A percentile compares a stretch with the other conserved stretches of the same genome.
Conservation (phyloP, 2,113 vertebrate species). For the Anguilla rostrata region DNA sequence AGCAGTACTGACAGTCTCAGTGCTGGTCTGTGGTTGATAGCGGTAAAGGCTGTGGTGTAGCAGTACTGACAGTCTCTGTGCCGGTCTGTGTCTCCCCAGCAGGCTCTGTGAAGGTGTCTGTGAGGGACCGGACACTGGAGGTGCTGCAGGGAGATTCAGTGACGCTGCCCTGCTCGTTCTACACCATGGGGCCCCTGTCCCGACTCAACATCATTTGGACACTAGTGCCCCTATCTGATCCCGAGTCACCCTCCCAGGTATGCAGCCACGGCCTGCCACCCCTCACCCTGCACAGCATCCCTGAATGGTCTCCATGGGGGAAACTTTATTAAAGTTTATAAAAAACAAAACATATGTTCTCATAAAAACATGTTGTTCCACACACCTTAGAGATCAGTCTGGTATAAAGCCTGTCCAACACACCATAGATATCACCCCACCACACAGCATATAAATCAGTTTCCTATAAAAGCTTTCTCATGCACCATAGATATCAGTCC, state of each 20-base stretch:
- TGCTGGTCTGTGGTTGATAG: not conserved
- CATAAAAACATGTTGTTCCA: not conserved
- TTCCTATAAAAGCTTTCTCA: no score
- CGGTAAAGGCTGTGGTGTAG: not conserved
- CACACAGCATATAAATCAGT: no score
- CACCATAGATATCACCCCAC: no score
- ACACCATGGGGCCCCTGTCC: constrained; percentile 64
- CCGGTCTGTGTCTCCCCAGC: not conserved
- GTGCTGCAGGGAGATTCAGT: constrained; percentile 66
- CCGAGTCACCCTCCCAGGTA: constrained; percentile 70
- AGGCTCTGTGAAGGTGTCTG: constrained; percentile 65
- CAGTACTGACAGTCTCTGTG: not conserved
- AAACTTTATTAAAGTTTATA: no score
- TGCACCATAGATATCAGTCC: not conserved
- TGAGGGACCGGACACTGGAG: constrained; percentile 64
- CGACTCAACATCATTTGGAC: constrained; percentile 81
- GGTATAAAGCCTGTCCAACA: no score
- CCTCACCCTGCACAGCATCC: not conserved
- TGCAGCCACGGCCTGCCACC: not conserved
- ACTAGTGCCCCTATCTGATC: constrained; percentile 62
- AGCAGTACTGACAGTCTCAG: not conserved
- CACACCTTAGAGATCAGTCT: no score
- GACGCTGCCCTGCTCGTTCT: constrained; percentile 73
- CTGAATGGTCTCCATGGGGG: no score
- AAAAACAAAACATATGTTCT: no score